These are phyloP conservation scores for Erannis defoliaria DNA, from an alignment of 2,888 invertebrate species.

Conservation along the genomic window DNA sequence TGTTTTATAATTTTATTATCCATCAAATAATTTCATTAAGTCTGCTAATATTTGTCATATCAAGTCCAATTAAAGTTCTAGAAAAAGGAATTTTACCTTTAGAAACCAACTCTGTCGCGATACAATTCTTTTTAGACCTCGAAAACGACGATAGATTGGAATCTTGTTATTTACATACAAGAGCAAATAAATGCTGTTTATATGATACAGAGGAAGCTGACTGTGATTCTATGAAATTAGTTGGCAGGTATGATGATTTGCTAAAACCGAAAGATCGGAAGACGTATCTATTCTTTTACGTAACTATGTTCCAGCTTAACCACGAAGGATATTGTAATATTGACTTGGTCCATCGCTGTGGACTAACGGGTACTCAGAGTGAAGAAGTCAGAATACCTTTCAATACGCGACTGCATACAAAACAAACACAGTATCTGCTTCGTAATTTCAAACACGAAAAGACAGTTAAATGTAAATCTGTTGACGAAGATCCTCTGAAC, in stretches of 20 bases:
- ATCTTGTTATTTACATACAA: slow-evolving; percentile 55
- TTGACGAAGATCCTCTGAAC: slow-evolving; percentile 66
- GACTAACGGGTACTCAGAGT: slow-evolving; percentile 43
- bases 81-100: slow-evolving; percentile 70
- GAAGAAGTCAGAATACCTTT: slow-evolving; percentile 59
- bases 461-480: slow-evolving; percentile 52
- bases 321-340: slow-evolving; percentile 67
- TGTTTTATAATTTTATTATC: slow-evolving; percentile 24
- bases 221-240: slow-evolving; percentile 56
- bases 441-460: slow-evolving; percentile 41
- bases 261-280: slow-evolving; percentile 60
- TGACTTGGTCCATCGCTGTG: slow-evolving; percentile 56
- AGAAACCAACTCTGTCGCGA: slow-evolving; percentile 62
- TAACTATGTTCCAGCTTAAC: slow-evolving; percentile 64
- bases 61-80: slow-evolving; percentile 53
- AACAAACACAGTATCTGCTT: slow-evolving; percentile 42
- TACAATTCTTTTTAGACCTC: slow-evolving; percentile 69
- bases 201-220: slow-evolving; percentile 53
- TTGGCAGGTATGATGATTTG: slow-evolving; percentile 47
- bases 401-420: slow-evolving; percentile 59
- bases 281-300: slow-evolving; percentile 62
- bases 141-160: slow-evolving; percentile 58
- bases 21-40: slow-evolving; percentile 15
- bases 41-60: slow-evolving; percentile 13
- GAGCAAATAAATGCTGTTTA: slow-evolving; percentile 63